Percentiles rank a stretch among this genome's conserved stretches.
Conservation (phyloP, 2,113 vertebrate species). For the Galbula dea region DNA sequence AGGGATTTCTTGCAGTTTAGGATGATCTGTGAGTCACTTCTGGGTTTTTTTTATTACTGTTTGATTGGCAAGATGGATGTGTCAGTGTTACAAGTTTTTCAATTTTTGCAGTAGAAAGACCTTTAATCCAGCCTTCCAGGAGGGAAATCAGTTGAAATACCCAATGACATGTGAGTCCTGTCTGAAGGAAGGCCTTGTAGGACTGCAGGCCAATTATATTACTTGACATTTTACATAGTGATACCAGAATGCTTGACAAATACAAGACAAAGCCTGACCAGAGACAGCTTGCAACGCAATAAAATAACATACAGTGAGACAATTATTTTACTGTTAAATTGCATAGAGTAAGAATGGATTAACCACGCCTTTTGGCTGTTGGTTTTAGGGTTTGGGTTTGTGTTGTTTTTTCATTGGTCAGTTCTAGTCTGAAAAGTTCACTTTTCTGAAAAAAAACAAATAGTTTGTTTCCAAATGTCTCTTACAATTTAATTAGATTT, state of each 20-base stretch:
- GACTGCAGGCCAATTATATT: conserved; percentile 46
- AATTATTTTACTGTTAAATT: not conserved
- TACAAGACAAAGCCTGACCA: conserved; percentile 24
- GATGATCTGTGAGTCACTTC: not conserved
- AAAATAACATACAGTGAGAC: conserved; percentile 1
- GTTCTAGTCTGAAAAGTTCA: not conserved
- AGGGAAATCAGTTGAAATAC: conserved; percentile 55
- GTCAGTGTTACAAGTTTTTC: conserved; percentile 51
- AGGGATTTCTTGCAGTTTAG: conserved; percentile 5
- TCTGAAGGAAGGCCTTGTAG: conserved; percentile 35
- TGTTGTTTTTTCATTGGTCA: not conserved
- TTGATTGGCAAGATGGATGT: conserved; percentile 35
- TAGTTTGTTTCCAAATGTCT: not conserved
- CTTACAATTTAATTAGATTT: conserved; percentile 46
- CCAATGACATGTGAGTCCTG: conserved; percentile 26
- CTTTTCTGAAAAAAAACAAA: not conserved
- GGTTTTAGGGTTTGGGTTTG: not conserved
- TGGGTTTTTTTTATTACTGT: conserved; percentile 17
- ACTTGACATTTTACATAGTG: conserved; percentile 57
- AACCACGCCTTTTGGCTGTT: not conserved
- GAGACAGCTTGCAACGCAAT: conserved; percentile 33
- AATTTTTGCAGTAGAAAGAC: conserved; percentile 44
- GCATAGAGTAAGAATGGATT: not conserved
- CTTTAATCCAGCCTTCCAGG: conserved; percentile 52
- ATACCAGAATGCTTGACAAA: conserved; percentile 50